Conservation (phyloP, 1,140 invertebrate genomes). For the Heliconius melpomene region DNA sequence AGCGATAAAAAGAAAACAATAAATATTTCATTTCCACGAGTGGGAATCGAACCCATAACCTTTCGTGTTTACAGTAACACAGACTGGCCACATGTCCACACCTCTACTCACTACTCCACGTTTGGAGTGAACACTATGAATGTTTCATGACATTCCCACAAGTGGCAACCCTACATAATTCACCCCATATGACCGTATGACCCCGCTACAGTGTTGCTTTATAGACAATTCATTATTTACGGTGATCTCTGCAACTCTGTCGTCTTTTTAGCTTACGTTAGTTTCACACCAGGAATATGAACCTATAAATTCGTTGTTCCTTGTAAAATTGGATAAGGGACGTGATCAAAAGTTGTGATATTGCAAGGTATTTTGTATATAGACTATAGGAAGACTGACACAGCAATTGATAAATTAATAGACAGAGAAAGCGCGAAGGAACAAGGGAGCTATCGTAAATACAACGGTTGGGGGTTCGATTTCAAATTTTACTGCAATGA, state of each 20-base stretch:
- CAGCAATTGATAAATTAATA: too few relatives aligned
- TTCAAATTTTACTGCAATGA: too few relatives aligned
- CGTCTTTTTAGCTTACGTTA: conserved; percentile 10
- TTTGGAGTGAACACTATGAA: background rate
- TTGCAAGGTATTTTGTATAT: too few relatives aligned
- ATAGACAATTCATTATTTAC: conserved; percentile 36
- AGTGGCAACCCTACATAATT: conserved; percentile 29
- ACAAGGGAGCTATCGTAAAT: too few relatives aligned
- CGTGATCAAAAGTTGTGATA: too few relatives aligned
- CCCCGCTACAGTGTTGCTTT: conserved; percentile 34
- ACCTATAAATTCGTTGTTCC: background rate
- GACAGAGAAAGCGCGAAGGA: too few relatives aligned
- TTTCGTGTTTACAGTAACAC: too few relatives aligned
- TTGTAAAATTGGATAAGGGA: background rate
- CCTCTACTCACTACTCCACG: background rate
- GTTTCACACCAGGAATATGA: background rate
- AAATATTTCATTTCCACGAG: too few relatives aligned
- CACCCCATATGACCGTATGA: conserved; percentile 36
- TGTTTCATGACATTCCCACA: background rate
- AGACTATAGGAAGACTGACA: too few relatives aligned
- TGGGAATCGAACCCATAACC: background rate
- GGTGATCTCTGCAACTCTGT: conserved; percentile 31
- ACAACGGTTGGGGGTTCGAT: too few relatives aligned
- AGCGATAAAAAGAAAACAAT: too few relatives aligned
- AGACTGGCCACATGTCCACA: too few relatives aligned